phyloP scores from a whole-genome alignment of 1,140 invertebrate species.

The Myzus persicae region DNA sequence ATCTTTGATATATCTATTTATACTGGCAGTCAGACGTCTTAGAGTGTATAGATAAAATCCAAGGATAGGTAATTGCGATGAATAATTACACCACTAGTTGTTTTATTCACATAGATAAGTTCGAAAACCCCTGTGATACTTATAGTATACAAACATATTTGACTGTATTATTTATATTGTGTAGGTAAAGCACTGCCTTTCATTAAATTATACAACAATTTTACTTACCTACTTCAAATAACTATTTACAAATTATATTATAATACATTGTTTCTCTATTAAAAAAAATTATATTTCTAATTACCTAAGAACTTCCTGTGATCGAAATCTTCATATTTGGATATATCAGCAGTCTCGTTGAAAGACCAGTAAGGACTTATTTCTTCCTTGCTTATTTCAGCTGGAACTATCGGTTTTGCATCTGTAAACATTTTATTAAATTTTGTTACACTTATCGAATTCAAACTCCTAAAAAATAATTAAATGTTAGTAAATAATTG shows the following conservation, averaged over 20 bases:
- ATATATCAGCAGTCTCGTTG: conserved; percentile 59
- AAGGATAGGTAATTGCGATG: too few species aligned
- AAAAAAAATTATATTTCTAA: neutral
- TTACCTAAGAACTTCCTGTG: conserved; percentile 61
- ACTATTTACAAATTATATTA: neutral
- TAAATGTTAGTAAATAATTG: neutral
- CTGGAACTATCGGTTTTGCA: conserved; percentile 38
- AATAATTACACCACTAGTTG: too few species aligned
- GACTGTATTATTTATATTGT: too few species aligned
- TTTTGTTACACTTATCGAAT: neutral
- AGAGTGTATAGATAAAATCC: too few species aligned
- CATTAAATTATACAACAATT: too few species aligned
- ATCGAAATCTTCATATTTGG: conserved; percentile 61
- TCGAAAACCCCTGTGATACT: too few species aligned
- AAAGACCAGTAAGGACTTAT: conserved; percentile 56
- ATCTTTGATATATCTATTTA: too few species aligned
- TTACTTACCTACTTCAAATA: neutral
- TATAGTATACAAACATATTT: too few species aligned
- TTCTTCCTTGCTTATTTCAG: conserved; percentile 35
- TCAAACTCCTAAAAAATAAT: neutral
- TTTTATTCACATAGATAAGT: too few species aligned
- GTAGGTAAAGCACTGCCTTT: too few species aligned
- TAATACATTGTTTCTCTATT: neutral
- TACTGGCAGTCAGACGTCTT: too few species aligned
- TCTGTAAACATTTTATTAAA: conserved; percentile 13